Conservation (phyloP, 2,888 invertebrate genomes). For the Masnerella sp. region DNA sequence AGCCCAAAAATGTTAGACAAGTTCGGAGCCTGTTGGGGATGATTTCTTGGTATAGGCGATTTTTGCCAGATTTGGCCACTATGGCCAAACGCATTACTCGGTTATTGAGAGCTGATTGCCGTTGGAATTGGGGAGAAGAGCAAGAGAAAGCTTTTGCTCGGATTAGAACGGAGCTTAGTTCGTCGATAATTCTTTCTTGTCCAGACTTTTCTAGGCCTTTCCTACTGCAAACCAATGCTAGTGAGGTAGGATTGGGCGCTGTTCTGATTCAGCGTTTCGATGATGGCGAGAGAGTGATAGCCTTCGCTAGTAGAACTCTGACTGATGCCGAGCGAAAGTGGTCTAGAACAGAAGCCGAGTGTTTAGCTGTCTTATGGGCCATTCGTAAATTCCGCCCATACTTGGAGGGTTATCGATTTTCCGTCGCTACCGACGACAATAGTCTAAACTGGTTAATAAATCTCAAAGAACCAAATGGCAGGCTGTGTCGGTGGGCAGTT, state of each 20-base stretch:
- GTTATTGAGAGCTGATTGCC: not conserved
- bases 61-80: slow-evolving; percentile 33
- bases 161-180: not conserved
- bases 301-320: slow-evolving; percentile 53
- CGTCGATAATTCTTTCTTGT: slow-evolving; percentile 38
- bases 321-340: not conserved
- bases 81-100: not conserved
- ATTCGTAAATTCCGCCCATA: slow-evolving; percentile 12
- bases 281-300: slow-evolving; percentile 42
- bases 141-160: not conserved
- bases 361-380: not conserved
- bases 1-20: not conserved
- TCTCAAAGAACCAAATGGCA: not conserved
- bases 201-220: slow-evolving; percentile 44
- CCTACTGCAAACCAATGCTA: slow-evolving; percentile 20
- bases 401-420: slow-evolving; percentile 16
- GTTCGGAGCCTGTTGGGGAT: slow-evolving; percentile 1
- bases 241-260: slow-evolving; percentile 2
- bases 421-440: slow-evolving; percentile 56
- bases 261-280: not conserved
- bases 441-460: slow-evolving; percentile 8
- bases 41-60: slow-evolving; percentile 7
- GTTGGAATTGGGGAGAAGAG: not conserved
- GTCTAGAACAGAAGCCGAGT: slow-evolving; percentile 26
- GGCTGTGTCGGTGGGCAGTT: not conserved